These are phyloP conservation scores for Aplidium turbinatum DNA, from an alignment of 23 tunicate genomes.

Conservation along the genomic window DNA sequence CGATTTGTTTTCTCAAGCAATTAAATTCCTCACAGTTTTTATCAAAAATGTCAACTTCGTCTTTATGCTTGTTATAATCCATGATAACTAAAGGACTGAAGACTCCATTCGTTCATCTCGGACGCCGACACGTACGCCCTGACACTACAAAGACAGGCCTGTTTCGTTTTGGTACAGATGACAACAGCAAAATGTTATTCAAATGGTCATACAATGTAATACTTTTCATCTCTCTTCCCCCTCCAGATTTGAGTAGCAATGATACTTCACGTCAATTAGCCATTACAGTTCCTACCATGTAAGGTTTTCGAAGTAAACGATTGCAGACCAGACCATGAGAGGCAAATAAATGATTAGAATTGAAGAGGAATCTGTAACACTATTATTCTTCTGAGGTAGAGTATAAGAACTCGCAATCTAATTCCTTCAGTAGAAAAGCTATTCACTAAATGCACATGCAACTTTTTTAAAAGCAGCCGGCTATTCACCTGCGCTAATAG, in stretches of 20 bases:
- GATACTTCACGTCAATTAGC: slow-evolving; percentile 4
- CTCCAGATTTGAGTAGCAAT: not conserved
- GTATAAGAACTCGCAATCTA: too few species aligned
- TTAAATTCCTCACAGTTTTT: not conserved
- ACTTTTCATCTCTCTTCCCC: too few species aligned
- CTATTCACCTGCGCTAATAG: too few species aligned
- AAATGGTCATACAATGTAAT: slow-evolving; percentile 6
- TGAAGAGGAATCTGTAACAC: too few species aligned
- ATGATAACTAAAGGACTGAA: not conserved
- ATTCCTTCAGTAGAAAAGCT: too few species aligned
- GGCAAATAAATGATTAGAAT: too few species aligned
- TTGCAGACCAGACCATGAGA: too few species aligned
- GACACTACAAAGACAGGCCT: not conserved
- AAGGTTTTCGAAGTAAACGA: too few species aligned
- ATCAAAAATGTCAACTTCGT: not conserved
- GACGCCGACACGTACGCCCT: too few species aligned
- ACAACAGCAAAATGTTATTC: not conserved
- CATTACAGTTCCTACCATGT: not conserved
- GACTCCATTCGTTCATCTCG: not conserved
- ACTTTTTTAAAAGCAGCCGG: too few species aligned
- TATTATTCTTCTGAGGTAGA: too few species aligned
- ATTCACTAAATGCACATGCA: too few species aligned
- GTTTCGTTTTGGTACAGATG: not conserved
- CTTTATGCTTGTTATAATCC: not conserved
- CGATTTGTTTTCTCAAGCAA: not conserved